Conservation (phyloP, 2,113 vertebrate genomes). For the Turdus rufiventris region DNA sequence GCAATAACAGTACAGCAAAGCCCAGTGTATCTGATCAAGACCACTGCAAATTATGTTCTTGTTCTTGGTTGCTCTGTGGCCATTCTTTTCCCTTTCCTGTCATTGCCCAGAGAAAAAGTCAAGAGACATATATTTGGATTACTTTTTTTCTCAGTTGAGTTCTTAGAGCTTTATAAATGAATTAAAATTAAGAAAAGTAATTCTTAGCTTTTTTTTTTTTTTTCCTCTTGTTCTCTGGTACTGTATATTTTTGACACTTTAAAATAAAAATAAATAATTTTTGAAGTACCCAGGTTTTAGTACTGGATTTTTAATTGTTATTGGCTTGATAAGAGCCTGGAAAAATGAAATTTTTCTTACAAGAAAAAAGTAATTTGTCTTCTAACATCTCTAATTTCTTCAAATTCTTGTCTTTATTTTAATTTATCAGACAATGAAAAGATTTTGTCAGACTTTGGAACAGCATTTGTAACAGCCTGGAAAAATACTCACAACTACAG, state of each 20-base stretch:
- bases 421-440: conserved; percentile 86
- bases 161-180: neutral
- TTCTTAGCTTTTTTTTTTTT: neutral
- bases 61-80: neutral
- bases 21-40: neutral
- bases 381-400: neutral
- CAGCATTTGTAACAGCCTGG: conserved; percentile 85
- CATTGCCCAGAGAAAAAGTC: neutral
- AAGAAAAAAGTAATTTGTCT: neutral
- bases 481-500: conserved; percentile 94
- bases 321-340: neutral
- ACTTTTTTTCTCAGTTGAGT: neutral
- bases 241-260: neutral
- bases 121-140: neutral
- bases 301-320: neutral
- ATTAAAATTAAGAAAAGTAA: neutral
- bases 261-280: neutral
- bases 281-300: neutral
- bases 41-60: neutral
- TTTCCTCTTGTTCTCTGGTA: too few relatives aligned
- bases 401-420: neutral
- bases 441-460: conserved; percentile 88
- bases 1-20: neutral
- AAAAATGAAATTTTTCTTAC: neutral
- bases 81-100: neutral